These are phyloP conservation scores for Cassiopea xamachana DNA, from an alignment of 30 jellyfish, hydroid and myxozoan species.

Conservation along the genomic window DNA sequence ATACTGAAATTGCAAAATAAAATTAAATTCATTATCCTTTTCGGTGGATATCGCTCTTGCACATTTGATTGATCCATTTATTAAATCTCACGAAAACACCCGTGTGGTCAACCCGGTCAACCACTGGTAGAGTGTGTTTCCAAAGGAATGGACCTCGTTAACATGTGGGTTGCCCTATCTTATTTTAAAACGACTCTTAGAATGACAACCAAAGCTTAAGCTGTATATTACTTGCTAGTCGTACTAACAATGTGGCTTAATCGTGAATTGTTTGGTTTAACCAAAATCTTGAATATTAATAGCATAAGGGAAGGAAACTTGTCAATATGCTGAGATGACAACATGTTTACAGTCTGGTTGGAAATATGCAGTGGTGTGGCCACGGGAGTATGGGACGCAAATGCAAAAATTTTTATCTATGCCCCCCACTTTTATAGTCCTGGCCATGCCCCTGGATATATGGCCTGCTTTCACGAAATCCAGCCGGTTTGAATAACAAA, in stretches of 20 bases:
- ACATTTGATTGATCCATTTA: background rate
- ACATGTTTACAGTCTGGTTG: background rate
- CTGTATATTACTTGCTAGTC: background rate
- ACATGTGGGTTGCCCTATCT: background rate
- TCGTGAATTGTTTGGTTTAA: background rate
- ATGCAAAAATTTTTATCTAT: too few relatives aligned
- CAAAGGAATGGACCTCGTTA: too few relatives aligned
- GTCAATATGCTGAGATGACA: background rate
- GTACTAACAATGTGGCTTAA: background rate
- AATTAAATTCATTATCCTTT: background rate
- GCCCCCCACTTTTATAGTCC: too few relatives aligned
- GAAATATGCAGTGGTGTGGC: too few relatives aligned
- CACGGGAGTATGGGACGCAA: too few relatives aligned
- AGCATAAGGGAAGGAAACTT: background rate
- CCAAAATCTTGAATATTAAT: background rate
- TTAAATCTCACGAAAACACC: slow-evolving; percentile 15
- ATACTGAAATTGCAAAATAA: background rate
- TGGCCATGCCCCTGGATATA: too few relatives aligned
- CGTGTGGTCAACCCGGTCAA: slow-evolving; percentile 6
- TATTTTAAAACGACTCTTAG: background rate
- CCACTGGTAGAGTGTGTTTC: too few relatives aligned
- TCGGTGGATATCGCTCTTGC: background rate
- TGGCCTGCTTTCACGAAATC: too few relatives aligned
- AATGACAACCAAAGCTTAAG: background rate
- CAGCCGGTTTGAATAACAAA: too few relatives aligned